Evolutionary conservation across 53 echinoderm and acorn worm genomes (phyloP), one percentile per base, ranked within the genome.

Genomic region (Arbacia lixula): DNA sequence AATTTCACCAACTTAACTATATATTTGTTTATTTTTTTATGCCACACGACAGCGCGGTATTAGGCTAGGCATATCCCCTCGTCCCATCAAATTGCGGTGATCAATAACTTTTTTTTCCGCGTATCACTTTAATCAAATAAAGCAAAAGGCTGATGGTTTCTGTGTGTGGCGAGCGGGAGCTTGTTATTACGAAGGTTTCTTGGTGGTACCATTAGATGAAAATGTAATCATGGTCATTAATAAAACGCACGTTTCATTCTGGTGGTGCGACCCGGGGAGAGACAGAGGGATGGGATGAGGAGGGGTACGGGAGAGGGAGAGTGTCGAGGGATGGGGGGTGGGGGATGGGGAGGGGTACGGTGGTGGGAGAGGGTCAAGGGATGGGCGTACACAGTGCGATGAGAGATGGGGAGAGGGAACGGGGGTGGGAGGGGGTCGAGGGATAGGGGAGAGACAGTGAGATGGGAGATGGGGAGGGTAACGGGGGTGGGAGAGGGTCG

Each of bases 141-240:
- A n/a, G n/a, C n/a, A n/a, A n/a, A n/a, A n/a, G n/a, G n/a, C n/a
- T n/a, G n/a, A n/a, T n/a, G n/a, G n/a, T n/a, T n/a, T n/a, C n/a
- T n/a, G n/a, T n/a, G n/a, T n/a, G n/a, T n/a, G n/a, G n/a, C n/a
- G n/a, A n/a, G n/a, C n/a, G n/a, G n/a, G 66, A 36, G n/a, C 35
- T 66, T 36, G 63, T 32, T 68, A 68, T 5, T 33, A 38, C 20
- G 68, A 36, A 68, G 41, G 68, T 38, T 68, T 25, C 22, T 37
- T 20, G 3, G 68, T 40, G 66, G 34, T n/a, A 6, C 66, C n/a
- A 66, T 66, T 68, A 68, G 26, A 68, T 16, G 24, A 21, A 38
- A 21, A 5, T 68, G 39, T 40, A 71, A 46, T 71, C 43, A 71
- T 11, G 41, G 40, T 71, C 28, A 43, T 71, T 71, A 36, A 71